These are phyloP conservation scores for Labeo rohita DNA, from an alignment of 2,113 vertebrate genomes.

Conservation along the genomic window DNA sequence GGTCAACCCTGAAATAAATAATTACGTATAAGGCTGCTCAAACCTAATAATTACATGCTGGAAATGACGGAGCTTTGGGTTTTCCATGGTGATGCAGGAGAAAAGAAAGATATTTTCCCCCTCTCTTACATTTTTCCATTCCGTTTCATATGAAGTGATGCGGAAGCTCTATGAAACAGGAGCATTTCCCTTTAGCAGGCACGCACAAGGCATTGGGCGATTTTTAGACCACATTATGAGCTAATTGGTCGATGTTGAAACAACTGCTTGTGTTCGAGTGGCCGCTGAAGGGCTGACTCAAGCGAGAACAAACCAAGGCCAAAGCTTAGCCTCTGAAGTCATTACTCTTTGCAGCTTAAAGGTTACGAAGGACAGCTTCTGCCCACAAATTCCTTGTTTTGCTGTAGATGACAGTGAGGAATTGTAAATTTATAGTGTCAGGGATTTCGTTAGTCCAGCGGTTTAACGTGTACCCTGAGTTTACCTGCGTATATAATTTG, in stretches of 20 bases:
- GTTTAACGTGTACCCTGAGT: constrained; percentile 10
- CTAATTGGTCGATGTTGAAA: constrained; percentile 49
- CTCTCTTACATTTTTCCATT: constrained; percentile 69
- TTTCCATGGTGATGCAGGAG: constrained; percentile 70
- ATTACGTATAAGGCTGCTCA: constrained; percentile 65
- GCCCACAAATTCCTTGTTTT: constrained; percentile 31
- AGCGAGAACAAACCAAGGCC: constrained; percentile 24
- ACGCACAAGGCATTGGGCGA: constrained; percentile 64
- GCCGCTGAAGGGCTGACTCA: constrained; percentile 57
- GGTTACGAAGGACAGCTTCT: constrained; percentile 55
- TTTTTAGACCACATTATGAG: constrained; percentile 67
- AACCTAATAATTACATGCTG: constrained; percentile 78
- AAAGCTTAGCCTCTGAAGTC: constrained; percentile 17
- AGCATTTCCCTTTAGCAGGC: constrained; percentile 62
- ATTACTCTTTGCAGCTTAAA: constrained; percentile 52
- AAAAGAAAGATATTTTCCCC: constrained; percentile 50
- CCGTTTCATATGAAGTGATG: constrained; percentile 65
- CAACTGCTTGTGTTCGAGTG: constrained; percentile 20
- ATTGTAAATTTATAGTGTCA: constrained; percentile 16
- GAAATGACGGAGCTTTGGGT: constrained; percentile 70
- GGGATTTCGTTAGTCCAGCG: neutral
- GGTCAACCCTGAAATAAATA: constrained; percentile 74
- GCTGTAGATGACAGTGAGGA: neutral
- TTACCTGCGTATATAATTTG: constrained; percentile 48
- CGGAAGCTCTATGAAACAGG: constrained; percentile 69